Evolutionary conservation across 1,140 invertebrate genomes (phyloP).

Genomic region (Scylla paramamosain): DNA sequence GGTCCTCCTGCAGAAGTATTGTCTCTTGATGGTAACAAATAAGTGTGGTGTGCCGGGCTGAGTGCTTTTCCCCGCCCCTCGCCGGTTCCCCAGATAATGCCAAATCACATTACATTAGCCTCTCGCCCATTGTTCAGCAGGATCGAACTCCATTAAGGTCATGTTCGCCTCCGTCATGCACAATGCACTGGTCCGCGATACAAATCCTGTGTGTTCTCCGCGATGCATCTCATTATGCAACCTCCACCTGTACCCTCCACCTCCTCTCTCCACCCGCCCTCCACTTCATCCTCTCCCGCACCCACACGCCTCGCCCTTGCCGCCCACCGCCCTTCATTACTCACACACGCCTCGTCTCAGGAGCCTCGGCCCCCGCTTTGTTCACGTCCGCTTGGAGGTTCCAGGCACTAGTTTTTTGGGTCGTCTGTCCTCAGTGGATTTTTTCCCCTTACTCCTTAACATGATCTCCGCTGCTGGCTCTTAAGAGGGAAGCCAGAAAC

Average conservation of each 20-base stretch:
- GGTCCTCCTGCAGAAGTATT: not conserved
- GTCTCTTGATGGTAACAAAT: slow-evolving; percentile 40
- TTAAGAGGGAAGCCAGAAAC: slow-evolving; percentile 5
- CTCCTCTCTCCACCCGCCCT: not conserved
- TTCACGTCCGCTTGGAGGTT: slow-evolving; percentile 11
- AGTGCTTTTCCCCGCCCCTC: slow-evolving; percentile 31
- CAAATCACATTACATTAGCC: slow-evolving; percentile 67
- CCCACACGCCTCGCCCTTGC: slow-evolving; percentile 15
- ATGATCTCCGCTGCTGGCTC: slow-evolving; percentile 10
- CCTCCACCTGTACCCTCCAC: not conserved
- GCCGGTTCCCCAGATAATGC: slow-evolving; percentile 49
- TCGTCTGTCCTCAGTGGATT: slow-evolving; percentile 11
- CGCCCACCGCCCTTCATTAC: slow-evolving; percentile 27
- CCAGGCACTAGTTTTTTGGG: not conserved
- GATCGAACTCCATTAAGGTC: slow-evolving; percentile 65
- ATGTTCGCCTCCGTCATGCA: slow-evolving; percentile 11
- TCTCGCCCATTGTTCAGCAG: slow-evolving; percentile 56
- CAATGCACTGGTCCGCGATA: slow-evolving; percentile 23
- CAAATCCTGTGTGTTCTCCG: slow-evolving; percentile 44
- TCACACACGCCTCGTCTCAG: not conserved
- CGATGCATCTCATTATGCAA: slow-evolving; percentile 58
- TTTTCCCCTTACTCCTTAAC: not conserved
- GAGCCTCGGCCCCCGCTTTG: not conserved
- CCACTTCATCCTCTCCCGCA: not conserved
- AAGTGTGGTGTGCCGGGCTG: slow-evolving; percentile 36